These are phyloP conservation scores for Pterocles burchelli DNA, from an alignment of 2,113 vertebrate genomes.

Conservation along the genomic window DNA sequence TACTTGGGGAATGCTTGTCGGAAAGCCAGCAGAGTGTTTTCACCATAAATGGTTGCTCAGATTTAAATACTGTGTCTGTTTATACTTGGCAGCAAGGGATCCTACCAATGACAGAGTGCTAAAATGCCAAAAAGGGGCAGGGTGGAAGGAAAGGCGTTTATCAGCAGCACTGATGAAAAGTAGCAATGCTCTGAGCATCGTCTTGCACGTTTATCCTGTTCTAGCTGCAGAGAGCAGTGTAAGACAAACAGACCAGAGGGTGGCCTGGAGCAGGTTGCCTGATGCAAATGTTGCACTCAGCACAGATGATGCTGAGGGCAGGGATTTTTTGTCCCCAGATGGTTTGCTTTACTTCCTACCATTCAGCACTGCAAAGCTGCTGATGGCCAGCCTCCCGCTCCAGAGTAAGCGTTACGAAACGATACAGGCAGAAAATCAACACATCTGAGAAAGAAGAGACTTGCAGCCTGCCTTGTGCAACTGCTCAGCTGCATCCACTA, in stretches of 20 bases:
- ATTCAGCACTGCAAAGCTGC: not conserved
- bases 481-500: not conserved
- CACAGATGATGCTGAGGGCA: not conserved
- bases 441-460: not conserved
- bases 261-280: not conserved
- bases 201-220: rapidly evolving
- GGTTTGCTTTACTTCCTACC: not conserved
- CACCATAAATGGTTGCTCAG: not conserved
- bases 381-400: not conserved
- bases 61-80: not conserved
- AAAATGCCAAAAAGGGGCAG: not conserved
- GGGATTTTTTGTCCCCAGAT: not conserved
- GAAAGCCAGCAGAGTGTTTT: not conserved
- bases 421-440: not conserved
- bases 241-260: not conserved
- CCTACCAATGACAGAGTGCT: not conserved
- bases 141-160: not conserved
- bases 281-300: not conserved
- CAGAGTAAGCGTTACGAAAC: not conserved
- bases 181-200: not conserved
- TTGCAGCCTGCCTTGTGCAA: not conserved
- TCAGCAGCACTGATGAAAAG: not conserved
- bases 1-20: rapidly evolving
- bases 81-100: not conserved
- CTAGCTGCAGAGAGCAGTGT: not conserved